These are phyloP conservation scores for Alauda arvensis DNA, from an alignment of 2,797 vertebrate species.

Conservation along the genomic window DNA sequence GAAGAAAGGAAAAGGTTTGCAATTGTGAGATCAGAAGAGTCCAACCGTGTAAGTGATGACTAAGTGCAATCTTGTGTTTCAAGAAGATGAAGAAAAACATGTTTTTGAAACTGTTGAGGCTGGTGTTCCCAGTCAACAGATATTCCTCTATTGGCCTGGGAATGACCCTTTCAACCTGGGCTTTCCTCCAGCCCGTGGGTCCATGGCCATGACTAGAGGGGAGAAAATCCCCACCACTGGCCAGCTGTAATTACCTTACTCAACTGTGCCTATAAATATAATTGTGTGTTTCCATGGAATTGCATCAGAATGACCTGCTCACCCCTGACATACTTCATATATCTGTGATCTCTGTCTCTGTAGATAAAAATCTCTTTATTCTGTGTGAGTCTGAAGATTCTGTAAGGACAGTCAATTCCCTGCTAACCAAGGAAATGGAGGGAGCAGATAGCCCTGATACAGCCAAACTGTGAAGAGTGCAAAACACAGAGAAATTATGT, in stretches of 20 bases:
- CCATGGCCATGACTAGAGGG: slow-evolving; percentile 27
- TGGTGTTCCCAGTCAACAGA: slow-evolving; percentile 13
- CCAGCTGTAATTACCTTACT: slow-evolving; percentile 42
- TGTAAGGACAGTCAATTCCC: neutral
- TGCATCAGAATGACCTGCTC: slow-evolving; percentile 39
- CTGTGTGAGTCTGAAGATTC: neutral
- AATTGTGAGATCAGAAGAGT: neutral
- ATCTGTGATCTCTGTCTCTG: neutral
- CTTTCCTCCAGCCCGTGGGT: slow-evolving; percentile 21
- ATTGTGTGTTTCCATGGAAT: slow-evolving; percentile 21
- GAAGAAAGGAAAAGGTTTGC: slow-evolving; percentile 14
- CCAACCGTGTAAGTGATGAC: neutral
- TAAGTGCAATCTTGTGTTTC: slow-evolving; percentile 33
- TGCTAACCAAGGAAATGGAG: neutral
- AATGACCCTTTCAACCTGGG: slow-evolving; percentile 33
- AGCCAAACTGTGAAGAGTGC: neutral
- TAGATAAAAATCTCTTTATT: slow-evolving; percentile 19
- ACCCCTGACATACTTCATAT: neutral
- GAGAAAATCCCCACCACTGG: slow-evolving; percentile 39
- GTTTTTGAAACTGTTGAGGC: slow-evolving; percentile 31
- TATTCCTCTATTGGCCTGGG: neutral
- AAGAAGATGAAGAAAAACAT: slow-evolving; percentile 39
- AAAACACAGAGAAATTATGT: neutral
- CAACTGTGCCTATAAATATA: slow-evolving; percentile 7
- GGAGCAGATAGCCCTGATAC: neutral